A percentile compares a stretch with the other conserved stretches of the same genome.
Evolutionary conservation across 1,140 invertebrate species (phyloP).

Genomic region (Cryptotermes secundus): DNA sequence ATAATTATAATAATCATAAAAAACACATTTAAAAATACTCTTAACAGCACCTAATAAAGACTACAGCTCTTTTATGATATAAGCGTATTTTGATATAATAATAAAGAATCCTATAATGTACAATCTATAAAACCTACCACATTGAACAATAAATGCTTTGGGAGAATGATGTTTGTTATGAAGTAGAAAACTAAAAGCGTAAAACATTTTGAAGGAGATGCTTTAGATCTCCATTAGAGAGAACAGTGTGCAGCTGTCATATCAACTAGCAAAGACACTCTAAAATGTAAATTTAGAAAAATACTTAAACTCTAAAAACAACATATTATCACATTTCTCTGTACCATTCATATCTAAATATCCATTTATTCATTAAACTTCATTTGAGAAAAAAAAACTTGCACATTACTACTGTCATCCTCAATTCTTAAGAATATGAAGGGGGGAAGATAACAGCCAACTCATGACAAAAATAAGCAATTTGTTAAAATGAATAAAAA

Average conservation of each 20-base stretch:
- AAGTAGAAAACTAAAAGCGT: constrained; percentile 18
- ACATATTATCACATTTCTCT: neutral
- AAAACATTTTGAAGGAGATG: constrained; percentile 1
- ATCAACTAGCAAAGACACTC: neutral
- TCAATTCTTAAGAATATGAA: neutral
- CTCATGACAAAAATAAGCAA: neutral
- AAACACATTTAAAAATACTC: constrained; percentile 35
- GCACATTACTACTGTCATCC: neutral
- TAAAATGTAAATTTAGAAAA: constrained; percentile 21
- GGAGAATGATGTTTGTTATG: constrained; percentile 25
- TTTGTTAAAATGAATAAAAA: neutral
- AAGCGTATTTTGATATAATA: constrained; percentile 33
- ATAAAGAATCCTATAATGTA: constrained; percentile 29
- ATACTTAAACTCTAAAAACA: constrained; percentile 17
- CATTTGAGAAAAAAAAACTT: neutral
- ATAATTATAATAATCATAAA: constrained; percentile 24
- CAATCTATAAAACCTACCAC: constrained; percentile 28
- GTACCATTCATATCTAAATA: neutral
- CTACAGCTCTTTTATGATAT: constrained; percentile 32
- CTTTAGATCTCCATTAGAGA: neutral
- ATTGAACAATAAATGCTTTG: constrained; percentile 28
- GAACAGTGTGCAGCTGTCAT: constrained; percentile 2
- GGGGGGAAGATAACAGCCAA: neutral
- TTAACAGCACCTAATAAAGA: constrained; percentile 34
- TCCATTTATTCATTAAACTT: neutral